These are phyloP conservation scores for Bilobella aurantiaca DNA, from an alignment of 1,140 invertebrate genomes.

Conservation along the genomic window DNA sequence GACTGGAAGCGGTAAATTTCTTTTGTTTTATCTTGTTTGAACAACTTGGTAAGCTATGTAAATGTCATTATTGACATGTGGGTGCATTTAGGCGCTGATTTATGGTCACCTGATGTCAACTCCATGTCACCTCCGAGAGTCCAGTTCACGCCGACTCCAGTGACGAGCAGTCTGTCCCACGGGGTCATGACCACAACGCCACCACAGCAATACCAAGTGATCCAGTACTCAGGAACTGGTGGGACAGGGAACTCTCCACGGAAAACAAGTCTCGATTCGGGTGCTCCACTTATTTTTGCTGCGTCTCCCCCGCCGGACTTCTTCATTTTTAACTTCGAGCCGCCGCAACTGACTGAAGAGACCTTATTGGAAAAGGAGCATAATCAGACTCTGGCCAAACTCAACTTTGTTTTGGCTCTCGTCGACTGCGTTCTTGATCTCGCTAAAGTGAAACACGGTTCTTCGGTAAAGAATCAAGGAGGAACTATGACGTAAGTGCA, in stretches of 20 bases:
- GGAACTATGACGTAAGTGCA: slow-evolving; percentile 23
- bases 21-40: no score
- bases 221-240: slow-evolving; percentile 23
- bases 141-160: slow-evolving; percentile 33
- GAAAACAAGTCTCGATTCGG: slow-evolving; percentile 36
- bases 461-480: slow-evolving; percentile 48
- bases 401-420: slow-evolving; percentile 82
- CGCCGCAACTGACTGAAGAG: slow-evolving; percentile 87
- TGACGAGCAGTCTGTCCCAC: slow-evolving; percentile 21
- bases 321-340: slow-evolving; percentile 65
- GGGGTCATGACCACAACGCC: slow-evolving; percentile 26
- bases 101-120: slow-evolving; percentile 57
- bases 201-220: slow-evolving; percentile 30
- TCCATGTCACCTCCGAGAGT: slow-evolving; percentile 80
- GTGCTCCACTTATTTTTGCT: slow-evolving; percentile 37
- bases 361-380: slow-evolving; percentile 88
- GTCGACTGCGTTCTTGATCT: slow-evolving; percentile 83
- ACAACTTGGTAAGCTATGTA: no score
- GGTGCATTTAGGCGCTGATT: background rate
- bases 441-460: slow-evolving; percentile 62
- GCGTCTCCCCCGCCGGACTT: slow-evolving; percentile 45
- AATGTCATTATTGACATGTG: no score
- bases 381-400: slow-evolving; percentile 83
- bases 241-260: slow-evolving; percentile 25
- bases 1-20: background rate